Evolutionary conservation across 2,888 invertebrate genomes (phyloP), one percentile per base, ranked within the genome.

Genomic region (Cosmorhoe ocellata): DNA sequence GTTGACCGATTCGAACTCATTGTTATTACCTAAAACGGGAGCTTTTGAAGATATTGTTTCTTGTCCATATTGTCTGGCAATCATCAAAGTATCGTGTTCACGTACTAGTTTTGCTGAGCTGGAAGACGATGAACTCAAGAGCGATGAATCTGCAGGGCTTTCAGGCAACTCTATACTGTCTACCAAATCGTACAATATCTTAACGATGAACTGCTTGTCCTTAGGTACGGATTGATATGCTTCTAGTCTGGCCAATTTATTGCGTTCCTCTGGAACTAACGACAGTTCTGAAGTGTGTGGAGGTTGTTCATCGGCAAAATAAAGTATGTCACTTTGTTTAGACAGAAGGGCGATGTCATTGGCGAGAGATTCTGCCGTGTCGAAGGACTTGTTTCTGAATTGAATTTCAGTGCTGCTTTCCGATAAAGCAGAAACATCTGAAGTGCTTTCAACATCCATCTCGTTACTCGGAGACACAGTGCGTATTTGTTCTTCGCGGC

Each of bases 401-500:
- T 37, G 33, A 0, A 59, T 13, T 14, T 46, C 30, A 1, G 48
- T 36, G 22, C 28, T 31, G 24, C 43, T 51, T 27, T 32, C 18
- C 11, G 27, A 24, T 28, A 11, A 24, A 36, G 8, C 4, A 10
- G 37, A 37, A 1, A 32, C 5, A 12, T 37, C 31, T 12, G 37
- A 42, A 13, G 28, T n/a, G n/a, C 38, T 44, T 44, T 59, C 50
- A 9, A 53, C 28, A 36, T 55, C 59, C 6, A 54, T 11, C 62
- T 59, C 64, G 6, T 51, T 10, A 4, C 67, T 66, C 6, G 87
- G 81, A 9, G 74, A 78, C 3, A 86, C 73, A 10, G 79, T 80
- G 10, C 71, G 70, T 42, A 89, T 66, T 38, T 83, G 84, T 49
- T 60, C 64, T 56, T 89, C 89, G 40, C 83, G 64, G 7, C 56